These are phyloP conservation scores for Bilobella aurantiaca DNA, from an alignment of 1,140 invertebrate genomes.

Conservation along the genomic window DNA sequence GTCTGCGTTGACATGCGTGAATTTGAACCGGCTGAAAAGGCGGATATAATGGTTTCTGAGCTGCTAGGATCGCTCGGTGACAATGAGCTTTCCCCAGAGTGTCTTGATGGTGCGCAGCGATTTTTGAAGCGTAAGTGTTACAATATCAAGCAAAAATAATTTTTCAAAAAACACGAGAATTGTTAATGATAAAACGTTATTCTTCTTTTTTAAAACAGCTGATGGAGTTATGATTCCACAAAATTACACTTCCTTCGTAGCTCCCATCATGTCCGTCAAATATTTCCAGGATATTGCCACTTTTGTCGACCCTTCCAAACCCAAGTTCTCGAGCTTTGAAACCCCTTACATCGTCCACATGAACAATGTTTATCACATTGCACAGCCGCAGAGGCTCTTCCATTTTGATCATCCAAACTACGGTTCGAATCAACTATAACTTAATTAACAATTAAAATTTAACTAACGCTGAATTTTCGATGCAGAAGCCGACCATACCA, in stretches of 20 bases:
- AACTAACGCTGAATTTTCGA: too few relatives aligned
- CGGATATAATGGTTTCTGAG: constrained; percentile 95
- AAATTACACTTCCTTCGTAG: constrained; percentile 81
- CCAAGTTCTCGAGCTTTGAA: constrained; percentile 55
- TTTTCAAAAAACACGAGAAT: neutral
- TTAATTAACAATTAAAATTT: too few relatives aligned
- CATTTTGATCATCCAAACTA: constrained; percentile 79
- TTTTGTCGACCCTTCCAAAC: constrained; percentile 46
- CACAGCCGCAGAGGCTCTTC: constrained; percentile 66
- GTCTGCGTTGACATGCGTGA: constrained; percentile 85
- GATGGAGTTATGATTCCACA: constrained; percentile 85
- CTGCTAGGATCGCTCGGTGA: constrained; percentile 95
- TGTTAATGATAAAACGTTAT: too few relatives aligned
- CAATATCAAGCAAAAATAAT: neutral
- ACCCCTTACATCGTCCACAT: constrained; percentile 86
- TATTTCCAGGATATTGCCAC: constrained; percentile 58
- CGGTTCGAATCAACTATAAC: too few relatives aligned
- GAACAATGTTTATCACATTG: constrained; percentile 78
- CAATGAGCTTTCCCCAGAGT: constrained; percentile 97
- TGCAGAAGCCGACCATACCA: constrained; percentile 38
- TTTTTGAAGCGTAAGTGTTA: constrained; percentile 66
- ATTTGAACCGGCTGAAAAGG: constrained; percentile 64
- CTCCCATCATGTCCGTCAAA: constrained; percentile 70
- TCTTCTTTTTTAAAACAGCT: constrained; percentile 42
- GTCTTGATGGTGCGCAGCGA: constrained; percentile 85